phyloP scores from a whole-genome alignment of 2,113 vertebrate species.

The Ramphastos sulfuratus region DNA sequence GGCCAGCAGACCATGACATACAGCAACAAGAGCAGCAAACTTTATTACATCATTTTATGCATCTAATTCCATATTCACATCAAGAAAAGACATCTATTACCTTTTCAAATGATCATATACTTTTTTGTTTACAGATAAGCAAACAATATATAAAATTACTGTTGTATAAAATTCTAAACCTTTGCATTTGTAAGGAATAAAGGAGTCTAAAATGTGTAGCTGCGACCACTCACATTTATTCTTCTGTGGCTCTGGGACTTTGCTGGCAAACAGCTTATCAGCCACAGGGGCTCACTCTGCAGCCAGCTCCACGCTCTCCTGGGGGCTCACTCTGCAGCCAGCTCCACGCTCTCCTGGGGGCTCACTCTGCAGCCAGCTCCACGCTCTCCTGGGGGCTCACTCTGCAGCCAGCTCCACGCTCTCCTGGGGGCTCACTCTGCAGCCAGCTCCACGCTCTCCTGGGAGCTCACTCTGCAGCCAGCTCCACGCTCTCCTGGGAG shows the following conservation, averaged over 20 bases:
- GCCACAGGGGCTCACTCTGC: neutral
- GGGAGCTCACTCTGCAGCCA: neutral
- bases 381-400: neutral
- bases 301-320: neutral
- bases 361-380: neutral
- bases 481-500: neutral
- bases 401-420: neutral
- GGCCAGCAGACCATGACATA: neutral
- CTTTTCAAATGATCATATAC: slow-evolving; percentile 50
- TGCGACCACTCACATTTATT: neutral
- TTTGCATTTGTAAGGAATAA: slow-evolving; percentile 42
- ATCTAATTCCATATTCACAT: slow-evolving; percentile 21
- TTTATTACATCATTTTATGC: slow-evolving; percentile 14
- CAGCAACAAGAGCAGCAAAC: neutral
- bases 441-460: neutral
- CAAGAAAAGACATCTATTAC: slow-evolving; percentile 38
- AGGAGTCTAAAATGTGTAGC: slow-evolving; percentile 23
- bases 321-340: neutral
- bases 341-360: neutral
- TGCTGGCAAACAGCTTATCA: slow-evolving; percentile 17
- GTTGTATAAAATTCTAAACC: slow-evolving; percentile 51
- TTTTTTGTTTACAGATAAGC: slow-evolving; percentile 48
- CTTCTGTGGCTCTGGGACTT: neutral
- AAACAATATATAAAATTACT: slow-evolving; percentile 60
- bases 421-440: slow-evolving; percentile 2